Evolutionary conservation across 1,140 invertebrate species (phyloP).

Genomic region (Drosophila erecta): DNA sequence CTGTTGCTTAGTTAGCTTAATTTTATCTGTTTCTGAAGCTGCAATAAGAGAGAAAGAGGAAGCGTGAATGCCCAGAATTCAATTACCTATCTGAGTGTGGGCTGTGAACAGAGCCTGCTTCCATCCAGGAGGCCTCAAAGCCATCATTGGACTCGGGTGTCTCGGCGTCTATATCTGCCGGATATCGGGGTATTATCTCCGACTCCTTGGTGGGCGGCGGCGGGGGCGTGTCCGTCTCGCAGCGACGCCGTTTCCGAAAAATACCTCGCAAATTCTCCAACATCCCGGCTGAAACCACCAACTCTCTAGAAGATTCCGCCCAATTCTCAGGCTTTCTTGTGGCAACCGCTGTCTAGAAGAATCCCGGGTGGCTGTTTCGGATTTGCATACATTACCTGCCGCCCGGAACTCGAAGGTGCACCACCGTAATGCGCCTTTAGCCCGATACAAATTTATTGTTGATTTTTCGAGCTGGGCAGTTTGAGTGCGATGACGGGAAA

Average conservation of each 20-base stretch:
- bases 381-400: conserved; percentile 38
- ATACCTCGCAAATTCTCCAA: conserved; percentile 75
- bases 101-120: conserved; percentile 37
- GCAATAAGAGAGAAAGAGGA: conserved; percentile 61
- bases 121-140: conserved; percentile 40
- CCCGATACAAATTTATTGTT: conserved; percentile 11
- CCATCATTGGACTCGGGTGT: conserved; percentile 22
- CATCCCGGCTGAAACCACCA: conserved; percentile 36
- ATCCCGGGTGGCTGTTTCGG: conserved; percentile 1
- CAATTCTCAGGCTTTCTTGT: not conserved
- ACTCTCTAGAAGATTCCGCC: conserved; percentile 46
- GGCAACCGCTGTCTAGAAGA: conserved; percentile 7
- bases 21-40: conserved; percentile 54
- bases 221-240: conserved; percentile 31
- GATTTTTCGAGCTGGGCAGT: conserved; percentile 18
- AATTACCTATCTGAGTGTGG: conserved; percentile 73
- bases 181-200: conserved; percentile 1
- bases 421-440: conserved; percentile 1
- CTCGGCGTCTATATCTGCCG: conserved; percentile 18
- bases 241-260: conserved; percentile 74
- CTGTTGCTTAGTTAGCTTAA: conserved; percentile 49
- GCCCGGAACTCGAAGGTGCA: not conserved
- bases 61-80: conserved; percentile 56
- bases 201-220: conserved; percentile 11
- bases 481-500: conserved; percentile 27